Evolutionary conservation across 2,888 invertebrate genomes (phyloP), one percentile per base, ranked within the genome.

Genomic region (Hypena proboscidalis): DNA sequence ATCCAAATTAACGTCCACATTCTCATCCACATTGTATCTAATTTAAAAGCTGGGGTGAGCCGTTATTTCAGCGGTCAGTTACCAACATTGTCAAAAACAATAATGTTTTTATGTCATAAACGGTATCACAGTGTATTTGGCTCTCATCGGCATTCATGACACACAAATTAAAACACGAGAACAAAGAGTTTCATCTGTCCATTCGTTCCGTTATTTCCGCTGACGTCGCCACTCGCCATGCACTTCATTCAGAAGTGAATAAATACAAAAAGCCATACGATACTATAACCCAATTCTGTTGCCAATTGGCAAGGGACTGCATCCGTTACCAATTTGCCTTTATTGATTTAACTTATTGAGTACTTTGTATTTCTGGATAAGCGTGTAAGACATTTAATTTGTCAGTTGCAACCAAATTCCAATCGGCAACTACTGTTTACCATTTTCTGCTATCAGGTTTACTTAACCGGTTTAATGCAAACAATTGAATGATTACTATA

Each of bases 141-240:
- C 58, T 53, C 61, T 67, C 61, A 65, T 75, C 60, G 53, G 51
- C 67, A 74, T 74, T 70, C 72, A 71, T 75, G 77, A 70, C 74
- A 75, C 64, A 76, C 52, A 74, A 76, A 74, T 75, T 72, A 72
- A 67, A 69, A 63, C 50, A 49, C 43, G 51, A 71, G 68, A 75
- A 77, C 77, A 77, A 77, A 70, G 72, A 71, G 65, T 52, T 69
- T 58, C 58, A 46, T 48, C 43, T 35, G 58, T 69, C 58, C 58
- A 46, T 48, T 41, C 34, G 58, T 67, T 58, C 80, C 80, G 80
- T 80, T 80, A 80, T 64, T 73, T 80, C 80, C 80, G 80, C 53
- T 64, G 59, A 69, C 77, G 77, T 78, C 74, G 77, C 56, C 37
- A 50, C 65, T 78, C 74, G 77, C 56, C 37, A 50, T 66, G 52